Evolutionary conservation across 2,797 vertebrate genomes (phyloP).

Genomic region (Brotula barbata): DNA sequence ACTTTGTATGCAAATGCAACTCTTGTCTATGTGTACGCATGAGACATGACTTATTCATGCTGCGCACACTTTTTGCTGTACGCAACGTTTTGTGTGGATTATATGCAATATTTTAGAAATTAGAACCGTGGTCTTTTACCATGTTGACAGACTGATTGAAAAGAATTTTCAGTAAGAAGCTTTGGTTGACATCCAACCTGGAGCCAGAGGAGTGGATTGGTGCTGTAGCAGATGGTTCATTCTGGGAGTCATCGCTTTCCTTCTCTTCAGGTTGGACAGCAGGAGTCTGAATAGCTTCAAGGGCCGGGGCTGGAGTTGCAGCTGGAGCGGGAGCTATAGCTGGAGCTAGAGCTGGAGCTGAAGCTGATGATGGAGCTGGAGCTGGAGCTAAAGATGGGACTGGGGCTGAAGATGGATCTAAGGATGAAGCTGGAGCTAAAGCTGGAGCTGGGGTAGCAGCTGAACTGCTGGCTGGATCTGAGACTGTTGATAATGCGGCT

Average conservation of each 20-base stretch:
- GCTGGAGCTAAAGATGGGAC: slow-evolving; percentile 5
- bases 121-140: too few relatives aligned
- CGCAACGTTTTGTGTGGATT: too few relatives aligned
- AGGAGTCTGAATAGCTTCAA: slow-evolving; percentile 22
- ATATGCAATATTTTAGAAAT: too few relatives aligned
- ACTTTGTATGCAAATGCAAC: too few relatives aligned
- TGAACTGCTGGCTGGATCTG: neutral
- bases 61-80: too few relatives aligned
- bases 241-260: slow-evolving; percentile 47
- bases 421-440: slow-evolving; percentile 1
- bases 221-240: slow-evolving; percentile 33
- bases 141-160: too few relatives aligned
- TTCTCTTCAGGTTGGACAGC: slow-evolving; percentile 53
- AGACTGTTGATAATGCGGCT: slow-evolving; percentile 13
- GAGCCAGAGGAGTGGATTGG: slow-evolving; percentile 58
- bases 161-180: too few relatives aligned
- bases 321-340: neutral
- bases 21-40: too few relatives aligned
- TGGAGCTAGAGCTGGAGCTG: neutral
- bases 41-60: too few relatives aligned
- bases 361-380: neutral
- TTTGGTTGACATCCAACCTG: slow-evolving; percentile 49
- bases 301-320: slow-evolving; percentile 2
- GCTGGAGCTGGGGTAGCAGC: slow-evolving; percentile 3
- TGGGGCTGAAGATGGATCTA: neutral